phyloP scores from a whole-genome alignment of 1,140 invertebrate genomes.

The Arion vulgaris region DNA sequence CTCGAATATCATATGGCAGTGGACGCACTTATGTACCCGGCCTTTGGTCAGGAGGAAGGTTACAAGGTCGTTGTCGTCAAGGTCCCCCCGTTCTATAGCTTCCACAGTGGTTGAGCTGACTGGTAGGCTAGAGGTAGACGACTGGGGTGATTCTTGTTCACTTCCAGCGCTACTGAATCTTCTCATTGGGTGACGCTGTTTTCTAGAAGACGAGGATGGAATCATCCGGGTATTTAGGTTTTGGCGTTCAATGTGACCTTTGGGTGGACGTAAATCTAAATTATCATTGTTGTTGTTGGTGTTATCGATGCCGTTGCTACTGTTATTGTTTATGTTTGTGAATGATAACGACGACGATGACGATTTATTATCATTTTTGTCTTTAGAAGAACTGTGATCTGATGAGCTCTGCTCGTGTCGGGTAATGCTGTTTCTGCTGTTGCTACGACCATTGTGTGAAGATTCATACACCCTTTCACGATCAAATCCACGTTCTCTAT shows the following conservation, averaged over 20 bases:
- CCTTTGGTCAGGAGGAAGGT: constrained; percentile 58
- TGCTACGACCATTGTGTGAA: neutral
- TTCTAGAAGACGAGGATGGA: constrained; percentile 54
- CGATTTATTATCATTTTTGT: constrained; percentile 1
- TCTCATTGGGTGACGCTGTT: constrained; percentile 67
- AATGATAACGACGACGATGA: neutral
- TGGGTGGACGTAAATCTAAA: constrained; percentile 35
- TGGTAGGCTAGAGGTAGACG: constrained; percentile 42
- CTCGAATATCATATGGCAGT: constrained; percentile 68
- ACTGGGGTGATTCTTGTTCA: constrained; percentile 49
- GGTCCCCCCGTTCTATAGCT: constrained; percentile 29
- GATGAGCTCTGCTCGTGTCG: neutral
- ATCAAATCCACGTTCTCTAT: neutral
- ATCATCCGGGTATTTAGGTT: constrained; percentile 65
- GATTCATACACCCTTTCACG: neutral
- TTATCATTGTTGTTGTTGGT: constrained; percentile 23
- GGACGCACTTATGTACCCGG: constrained; percentile 65
- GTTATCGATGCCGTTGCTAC: neutral
- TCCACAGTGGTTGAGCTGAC: constrained; percentile 45
- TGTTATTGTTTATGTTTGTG: neutral
- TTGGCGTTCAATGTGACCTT: constrained; percentile 47
- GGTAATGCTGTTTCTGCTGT: neutral
- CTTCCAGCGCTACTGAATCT: constrained; percentile 58
- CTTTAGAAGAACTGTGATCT: neutral
- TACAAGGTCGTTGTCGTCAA: constrained; percentile 55